Percentiles rank a stretch among this genome's conserved stretches.
phyloP scores from a whole-genome alignment of 2,797 vertebrate genomes.

The Columba guinea region DNA sequence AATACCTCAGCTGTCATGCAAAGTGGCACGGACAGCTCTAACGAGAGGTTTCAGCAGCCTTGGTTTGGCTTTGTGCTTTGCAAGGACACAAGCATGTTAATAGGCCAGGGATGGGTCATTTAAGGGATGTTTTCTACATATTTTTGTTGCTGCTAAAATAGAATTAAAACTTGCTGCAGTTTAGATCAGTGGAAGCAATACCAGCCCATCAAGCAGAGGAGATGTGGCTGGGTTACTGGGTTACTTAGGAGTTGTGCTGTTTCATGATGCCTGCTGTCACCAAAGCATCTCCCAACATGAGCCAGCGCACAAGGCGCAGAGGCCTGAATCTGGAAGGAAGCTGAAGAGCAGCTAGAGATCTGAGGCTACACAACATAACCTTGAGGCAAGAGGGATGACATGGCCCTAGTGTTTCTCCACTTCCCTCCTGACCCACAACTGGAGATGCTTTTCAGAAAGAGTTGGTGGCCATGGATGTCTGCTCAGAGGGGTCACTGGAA shows the following conservation, averaged over 20 bases:
- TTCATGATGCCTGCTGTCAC: not conserved
- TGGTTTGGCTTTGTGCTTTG: slow-evolving; percentile 1
- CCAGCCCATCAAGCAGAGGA: not conserved
- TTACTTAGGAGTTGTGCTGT: not conserved
- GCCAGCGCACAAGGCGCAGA: not conserved
- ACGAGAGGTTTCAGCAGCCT: not conserved
- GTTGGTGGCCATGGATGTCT: fast-evolving
- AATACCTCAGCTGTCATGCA: not conserved
- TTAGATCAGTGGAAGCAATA: not conserved
- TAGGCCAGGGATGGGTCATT: not conserved
- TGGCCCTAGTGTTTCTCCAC: no score
- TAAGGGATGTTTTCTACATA: not conserved
- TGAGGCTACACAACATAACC: not conserved
- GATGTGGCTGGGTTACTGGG: not conserved
- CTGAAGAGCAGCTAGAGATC: not conserved
- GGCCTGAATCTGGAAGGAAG: not conserved
- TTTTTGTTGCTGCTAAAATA: not conserved
- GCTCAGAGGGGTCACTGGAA: not conserved
- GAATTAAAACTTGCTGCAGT: not conserved
- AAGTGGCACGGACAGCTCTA: not conserved
- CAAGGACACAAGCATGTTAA: not conserved
- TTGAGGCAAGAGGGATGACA: fast-evolving
- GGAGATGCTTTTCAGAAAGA: not conserved
- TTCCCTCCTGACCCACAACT: not conserved
- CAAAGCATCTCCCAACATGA: fast-evolving